Evolutionary conservation across 2,888 invertebrate species (phyloP).

Genomic region (Ochropleura plecta): DNA sequence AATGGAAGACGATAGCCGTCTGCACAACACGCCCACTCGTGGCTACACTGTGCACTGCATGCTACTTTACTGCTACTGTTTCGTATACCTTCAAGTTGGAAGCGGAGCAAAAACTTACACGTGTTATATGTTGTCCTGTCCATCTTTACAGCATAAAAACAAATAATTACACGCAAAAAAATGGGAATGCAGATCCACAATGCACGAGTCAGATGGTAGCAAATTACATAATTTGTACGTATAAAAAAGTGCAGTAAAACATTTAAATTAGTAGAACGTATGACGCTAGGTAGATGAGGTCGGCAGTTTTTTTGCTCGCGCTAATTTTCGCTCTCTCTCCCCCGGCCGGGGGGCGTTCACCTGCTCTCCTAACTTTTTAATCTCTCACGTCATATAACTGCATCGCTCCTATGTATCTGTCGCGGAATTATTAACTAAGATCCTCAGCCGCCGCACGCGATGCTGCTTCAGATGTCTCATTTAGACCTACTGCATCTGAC

Average conservation of each 20-base stretch:
- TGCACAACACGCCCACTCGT: constrained; percentile 36
- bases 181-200: constrained; percentile 42
- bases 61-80: constrained; percentile 27
- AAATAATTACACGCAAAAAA: constrained; percentile 24
- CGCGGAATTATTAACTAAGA: constrained; percentile 46
- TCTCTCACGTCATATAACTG: constrained; percentile 71
- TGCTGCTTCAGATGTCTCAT: constrained; percentile 16
- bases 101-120: constrained; percentile 5
- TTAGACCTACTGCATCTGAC: constrained; percentile 12
- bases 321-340: constrained; percentile 67
- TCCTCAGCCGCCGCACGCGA: constrained; percentile 18
- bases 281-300: constrained; percentile 57
- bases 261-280: constrained; percentile 54
- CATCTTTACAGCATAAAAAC: constrained; percentile 20
- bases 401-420: constrained; percentile 47
- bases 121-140: constrained; percentile 1
- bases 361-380: constrained; percentile 72
- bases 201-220: constrained; percentile 37
- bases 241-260: constrained; percentile 58
- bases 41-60: constrained; percentile 14
- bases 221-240: constrained; percentile 54
- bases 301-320: constrained; percentile 62
- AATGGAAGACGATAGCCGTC: constrained; percentile 58
- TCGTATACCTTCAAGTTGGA: constrained; percentile 13
- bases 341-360: constrained; percentile 75